Base-by-base conservation (phyloP, 2,797 vertebrate genomes). In the Hylomyscus alleni region DNA sequence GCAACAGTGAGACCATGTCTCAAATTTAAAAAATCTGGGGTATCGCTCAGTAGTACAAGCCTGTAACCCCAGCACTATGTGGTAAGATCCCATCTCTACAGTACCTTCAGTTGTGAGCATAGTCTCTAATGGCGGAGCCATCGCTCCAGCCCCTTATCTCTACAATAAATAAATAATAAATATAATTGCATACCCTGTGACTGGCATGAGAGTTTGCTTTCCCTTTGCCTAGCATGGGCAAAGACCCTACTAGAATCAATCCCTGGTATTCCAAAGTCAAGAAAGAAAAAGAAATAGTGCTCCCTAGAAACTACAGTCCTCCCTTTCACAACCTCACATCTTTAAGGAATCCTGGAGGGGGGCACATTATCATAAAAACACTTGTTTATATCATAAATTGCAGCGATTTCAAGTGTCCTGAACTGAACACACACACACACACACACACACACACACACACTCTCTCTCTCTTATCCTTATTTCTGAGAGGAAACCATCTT, bases 401-500 rank as follows among this genome's bases (percentile, higher is more conserved):
- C 4, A 44, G 20, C 13, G 4, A 62, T 89, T 86, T n/a, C 50
- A 92, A 76, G 44, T 94, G 12, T 54, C 54, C 10, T 76, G 50
- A 91, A 73, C 72, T 44, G 26, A 80, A 52, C 31, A 81, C 54
- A 58, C 50, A 54, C 65, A n/a, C 85, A 69, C 85, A 75, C 37
- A 44, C 40, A 62, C 4, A 58, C 34, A 52, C 17, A 69, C 54
- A 78, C 50, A 92, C 78, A 84, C 58, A 90, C 44, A 76, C 26
- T 1, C 40, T n/a, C n/a, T n/a, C n/a, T n/a, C n/a, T n/a, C 40
- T 60, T 34, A n/a, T 54, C 65, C 91, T 85, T 31, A 95, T 90
- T 91, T 95, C 62, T 78, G 86, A 93, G 89, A 88, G 19, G 72
- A 40, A 54, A 19, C 22, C n/a, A 1, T 85, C 40, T 90, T 65